These are phyloP conservation scores for Drosophila tani DNA, from an alignment of 1,140 invertebrate species.

Conservation along the genomic window DNA sequence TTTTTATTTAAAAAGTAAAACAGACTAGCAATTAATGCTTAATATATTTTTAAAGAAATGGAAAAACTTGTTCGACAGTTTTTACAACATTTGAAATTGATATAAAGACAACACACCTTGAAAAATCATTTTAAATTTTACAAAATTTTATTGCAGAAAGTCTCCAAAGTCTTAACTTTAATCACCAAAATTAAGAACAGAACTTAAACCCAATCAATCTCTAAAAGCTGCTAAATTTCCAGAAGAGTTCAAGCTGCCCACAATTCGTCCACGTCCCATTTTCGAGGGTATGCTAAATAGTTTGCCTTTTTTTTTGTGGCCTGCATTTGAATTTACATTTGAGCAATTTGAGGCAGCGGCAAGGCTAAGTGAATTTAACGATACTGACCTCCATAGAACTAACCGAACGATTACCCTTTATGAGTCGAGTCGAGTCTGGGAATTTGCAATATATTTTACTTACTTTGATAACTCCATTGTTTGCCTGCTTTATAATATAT, in stretches of 20 bases:
- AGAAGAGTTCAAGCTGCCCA: background rate
- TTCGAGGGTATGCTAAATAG: slow-evolving; percentile 21
- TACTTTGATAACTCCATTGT: slow-evolving; percentile 22
- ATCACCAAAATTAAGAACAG: background rate
- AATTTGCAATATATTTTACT: slow-evolving; percentile 14
- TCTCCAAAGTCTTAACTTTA: too few species aligned
- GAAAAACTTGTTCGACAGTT: too few species aligned
- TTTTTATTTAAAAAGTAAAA: background rate
- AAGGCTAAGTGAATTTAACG: slow-evolving; percentile 44
- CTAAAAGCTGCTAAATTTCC: background rate
- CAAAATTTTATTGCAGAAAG: too few species aligned
- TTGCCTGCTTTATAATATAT: slow-evolving; percentile 1
- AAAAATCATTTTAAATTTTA: too few species aligned
- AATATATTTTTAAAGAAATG: too few species aligned
- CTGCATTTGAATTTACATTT: slow-evolving; percentile 51
- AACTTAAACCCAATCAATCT: background rate
- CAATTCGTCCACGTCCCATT: background rate
- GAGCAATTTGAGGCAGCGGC: slow-evolving; percentile 28
- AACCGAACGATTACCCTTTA: slow-evolving; percentile 38
- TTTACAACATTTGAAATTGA: too few species aligned
- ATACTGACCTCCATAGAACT: slow-evolving; percentile 42
- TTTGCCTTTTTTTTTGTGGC: slow-evolving; percentile 8
- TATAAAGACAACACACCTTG: too few species aligned
- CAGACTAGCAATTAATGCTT: too few species aligned
- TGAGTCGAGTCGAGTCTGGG: slow-evolving; percentile 4